Percentiles rank a stretch among this genome's conserved stretches.
These are phyloP conservation scores for Haliclystus octoradiatus DNA, from an alignment of 30 jellyfish, hydroid and myxozoan species.

Conservation along the genomic window DNA sequence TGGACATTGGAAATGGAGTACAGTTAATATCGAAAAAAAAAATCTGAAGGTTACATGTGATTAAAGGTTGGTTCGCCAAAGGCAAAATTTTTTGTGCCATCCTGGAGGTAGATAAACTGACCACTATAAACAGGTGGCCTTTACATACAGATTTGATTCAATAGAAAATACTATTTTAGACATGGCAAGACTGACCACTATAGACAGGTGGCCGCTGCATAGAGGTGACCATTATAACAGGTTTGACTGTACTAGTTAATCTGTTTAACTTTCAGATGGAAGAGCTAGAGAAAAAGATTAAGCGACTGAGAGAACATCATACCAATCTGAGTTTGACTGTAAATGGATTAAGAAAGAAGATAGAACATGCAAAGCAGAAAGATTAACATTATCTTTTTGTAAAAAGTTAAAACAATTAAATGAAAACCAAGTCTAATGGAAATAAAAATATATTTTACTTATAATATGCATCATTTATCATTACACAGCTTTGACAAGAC, in stretches of 20 bases:
- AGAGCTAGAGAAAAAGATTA: constrained; percentile 45
- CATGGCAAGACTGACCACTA: no score
- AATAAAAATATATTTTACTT: not conserved
- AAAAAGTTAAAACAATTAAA: not conserved
- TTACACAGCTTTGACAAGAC: no score
- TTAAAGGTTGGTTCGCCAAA: no score
- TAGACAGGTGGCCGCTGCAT: no score
- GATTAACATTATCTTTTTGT: not conserved
- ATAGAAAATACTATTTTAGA: no score
- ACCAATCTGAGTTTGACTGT: constrained; percentile 57
- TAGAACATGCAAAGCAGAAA: constrained; percentile 64
- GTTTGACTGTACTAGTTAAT: not conserved
- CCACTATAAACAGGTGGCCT: no score
- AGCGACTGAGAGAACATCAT: constrained; percentile 48
- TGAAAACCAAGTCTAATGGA: not conserved
- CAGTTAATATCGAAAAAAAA: no score
- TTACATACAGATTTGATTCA: no score
- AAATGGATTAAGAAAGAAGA: constrained; percentile 57
- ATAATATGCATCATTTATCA: not conserved
- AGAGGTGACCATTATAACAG: no score
- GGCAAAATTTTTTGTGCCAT: not conserved
- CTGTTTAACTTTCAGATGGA: constrained; percentile 72
- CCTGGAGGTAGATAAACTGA: no score
- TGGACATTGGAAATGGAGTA: no score
- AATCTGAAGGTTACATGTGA: no score